Evolutionary conservation across 1,140 invertebrate species (phyloP).

Genomic region (Hypothenemus hampei): DNA sequence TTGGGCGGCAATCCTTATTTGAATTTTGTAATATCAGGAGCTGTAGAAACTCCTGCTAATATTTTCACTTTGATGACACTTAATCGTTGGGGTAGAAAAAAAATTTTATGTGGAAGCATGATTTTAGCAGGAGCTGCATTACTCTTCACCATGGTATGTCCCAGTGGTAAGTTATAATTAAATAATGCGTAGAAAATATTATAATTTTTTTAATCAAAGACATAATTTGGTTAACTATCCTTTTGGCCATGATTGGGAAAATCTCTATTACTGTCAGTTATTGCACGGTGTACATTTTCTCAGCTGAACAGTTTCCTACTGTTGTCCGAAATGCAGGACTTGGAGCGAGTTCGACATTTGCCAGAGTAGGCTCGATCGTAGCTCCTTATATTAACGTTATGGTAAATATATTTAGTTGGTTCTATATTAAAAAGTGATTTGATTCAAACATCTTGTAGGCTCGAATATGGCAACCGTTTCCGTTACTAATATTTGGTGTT

Average conservation of each 20-base stretch:
- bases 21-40: slow-evolving; percentile 69
- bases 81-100: slow-evolving; percentile 65
- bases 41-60: slow-evolving; percentile 74
- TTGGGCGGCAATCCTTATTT: slow-evolving; percentile 67
- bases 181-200: background rate
- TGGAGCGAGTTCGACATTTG: slow-evolving; percentile 70
- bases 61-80: slow-evolving; percentile 62
- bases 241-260: slow-evolving; percentile 73
- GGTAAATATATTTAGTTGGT: slow-evolving; percentile 36
- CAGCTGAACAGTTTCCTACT: slow-evolving; percentile 79
- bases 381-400: slow-evolving; percentile 66
- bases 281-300: slow-evolving; percentile 72
- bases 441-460: slow-evolving; percentile 7
- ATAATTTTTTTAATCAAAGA: no score
- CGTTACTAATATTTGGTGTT: slow-evolving; percentile 65
- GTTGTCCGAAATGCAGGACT: slow-evolving; percentile 72
- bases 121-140: slow-evolving; percentile 59
- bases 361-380: slow-evolving; percentile 69
- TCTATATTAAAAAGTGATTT: background rate
- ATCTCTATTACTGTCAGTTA: slow-evolving; percentile 78
- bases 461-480: slow-evolving; percentile 55
- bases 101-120: slow-evolving; percentile 64
- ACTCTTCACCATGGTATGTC: slow-evolving; percentile 54
- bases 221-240: slow-evolving; percentile 54
- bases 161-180: slow-evolving; percentile 44